These are phyloP conservation scores for Papilio aristodemus DNA, from an alignment of 1,140 invertebrate species.

Conservation along the genomic window DNA sequence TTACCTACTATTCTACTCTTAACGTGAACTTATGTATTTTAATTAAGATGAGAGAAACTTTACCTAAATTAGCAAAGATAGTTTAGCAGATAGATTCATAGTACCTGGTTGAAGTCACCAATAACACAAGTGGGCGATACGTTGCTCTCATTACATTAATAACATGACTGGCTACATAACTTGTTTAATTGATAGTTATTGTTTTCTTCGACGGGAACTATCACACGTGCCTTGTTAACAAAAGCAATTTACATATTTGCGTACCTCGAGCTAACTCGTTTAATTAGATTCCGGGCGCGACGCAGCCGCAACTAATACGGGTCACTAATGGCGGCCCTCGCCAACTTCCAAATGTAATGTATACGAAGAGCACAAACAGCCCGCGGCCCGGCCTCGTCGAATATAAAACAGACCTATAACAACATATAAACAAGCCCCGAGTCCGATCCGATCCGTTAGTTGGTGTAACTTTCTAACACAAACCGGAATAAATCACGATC, in stretches of 20 bases:
- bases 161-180: neutral
- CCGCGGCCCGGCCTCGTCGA: constrained; percentile 13
- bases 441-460: constrained; percentile 22
- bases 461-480: constrained; percentile 36
- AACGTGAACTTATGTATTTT: too few relatives aligned
- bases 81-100: too few relatives aligned
- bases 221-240: constrained; percentile 13
- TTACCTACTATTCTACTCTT: too few relatives aligned
- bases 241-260: constrained; percentile 26
- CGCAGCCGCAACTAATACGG: constrained; percentile 17
- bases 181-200: constrained; percentile 8
- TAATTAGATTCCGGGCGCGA: constrained; percentile 3
- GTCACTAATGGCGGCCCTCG: constrained; percentile 3
- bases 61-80: too few relatives aligned
- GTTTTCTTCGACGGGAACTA: constrained; percentile 13
- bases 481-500: constrained; percentile 24
- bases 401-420: constrained; percentile 43
- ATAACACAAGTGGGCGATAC: too few relatives aligned
- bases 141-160: too few relatives aligned
- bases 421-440: constrained; percentile 41
- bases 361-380: constrained; percentile 24
- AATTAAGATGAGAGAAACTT: too few relatives aligned
- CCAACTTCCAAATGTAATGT: constrained; percentile 13
- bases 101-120: too few relatives aligned
- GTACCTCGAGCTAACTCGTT: constrained; percentile 1